Conservation (phyloP, 2,113 vertebrate species). For the Zosterops pallidus region DNA sequence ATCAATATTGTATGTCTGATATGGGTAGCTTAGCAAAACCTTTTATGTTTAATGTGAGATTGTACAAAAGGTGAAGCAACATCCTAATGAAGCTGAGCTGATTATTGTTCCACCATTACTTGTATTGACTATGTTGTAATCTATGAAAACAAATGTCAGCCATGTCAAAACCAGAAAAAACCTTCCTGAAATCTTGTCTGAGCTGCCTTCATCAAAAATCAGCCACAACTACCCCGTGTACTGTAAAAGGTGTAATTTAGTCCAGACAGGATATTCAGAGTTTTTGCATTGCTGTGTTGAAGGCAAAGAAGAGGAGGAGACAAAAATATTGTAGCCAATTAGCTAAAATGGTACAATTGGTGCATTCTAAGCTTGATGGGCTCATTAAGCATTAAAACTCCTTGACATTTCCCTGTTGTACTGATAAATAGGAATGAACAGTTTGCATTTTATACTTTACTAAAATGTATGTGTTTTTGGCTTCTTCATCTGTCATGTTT, state of each 20-base stretch:
- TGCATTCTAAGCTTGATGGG: slow-evolving; percentile 73
- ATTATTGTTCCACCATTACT: slow-evolving; percentile 5
- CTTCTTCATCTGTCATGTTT: slow-evolving; percentile 1
- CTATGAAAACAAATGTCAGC: slow-evolving; percentile 20
- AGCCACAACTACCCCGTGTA: neutral
- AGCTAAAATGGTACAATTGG: slow-evolving; percentile 81
- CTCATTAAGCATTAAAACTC: slow-evolving; percentile 84
- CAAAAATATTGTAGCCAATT: slow-evolving; percentile 82
- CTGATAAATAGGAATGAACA: slow-evolving; percentile 57
- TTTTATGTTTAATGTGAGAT: neutral
- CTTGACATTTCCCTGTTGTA: slow-evolving; percentile 78
- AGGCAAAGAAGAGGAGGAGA: slow-evolving; percentile 15
- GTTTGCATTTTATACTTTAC: slow-evolving; percentile 41
- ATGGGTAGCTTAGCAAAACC: neutral
- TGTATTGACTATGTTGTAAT: neutral
- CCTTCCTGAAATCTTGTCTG: neutral
- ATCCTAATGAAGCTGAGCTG: neutral
- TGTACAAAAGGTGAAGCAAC: neutral
- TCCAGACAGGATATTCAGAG: neutral
- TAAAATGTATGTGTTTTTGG: neutral
- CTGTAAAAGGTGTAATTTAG: neutral
- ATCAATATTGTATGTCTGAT: neutral
- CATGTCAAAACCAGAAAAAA: neutral
- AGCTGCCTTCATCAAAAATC: slow-evolving; percentile 23
- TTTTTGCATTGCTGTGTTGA: neutral